These are phyloP conservation scores for Odocoileus virginianus DNA, from an alignment of 2,113 vertebrate genomes.

Conservation along the genomic window DNA sequence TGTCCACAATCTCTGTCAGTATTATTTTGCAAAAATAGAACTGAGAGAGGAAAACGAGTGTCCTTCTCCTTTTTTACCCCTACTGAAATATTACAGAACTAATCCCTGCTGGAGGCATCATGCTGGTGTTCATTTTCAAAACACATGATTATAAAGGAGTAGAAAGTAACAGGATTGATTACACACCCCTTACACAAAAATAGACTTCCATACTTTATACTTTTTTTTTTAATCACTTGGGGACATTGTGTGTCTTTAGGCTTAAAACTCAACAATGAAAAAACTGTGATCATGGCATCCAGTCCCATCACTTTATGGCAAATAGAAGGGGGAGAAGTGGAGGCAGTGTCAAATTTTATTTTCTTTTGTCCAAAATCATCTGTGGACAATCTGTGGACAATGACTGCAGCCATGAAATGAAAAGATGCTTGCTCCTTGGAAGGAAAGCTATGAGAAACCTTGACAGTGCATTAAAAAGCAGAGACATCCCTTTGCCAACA, in stretches of 20 bases:
- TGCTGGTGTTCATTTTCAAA: not conserved
- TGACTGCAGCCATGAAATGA: not conserved
- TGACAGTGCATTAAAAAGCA: not conserved
- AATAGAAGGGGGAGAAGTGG: not conserved
- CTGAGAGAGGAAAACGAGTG: not conserved
- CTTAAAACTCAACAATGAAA: not conserved
- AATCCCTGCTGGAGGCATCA: not conserved
- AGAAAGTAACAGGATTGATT: not conserved
- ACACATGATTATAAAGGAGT: not conserved
- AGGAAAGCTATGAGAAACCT: not conserved
- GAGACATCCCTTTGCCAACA: not conserved
- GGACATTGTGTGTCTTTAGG: not conserved
- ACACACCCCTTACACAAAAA: not conserved
- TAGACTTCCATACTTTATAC: not conserved
- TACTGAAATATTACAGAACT: not conserved
- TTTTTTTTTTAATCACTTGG: not conserved
- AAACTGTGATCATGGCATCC: not conserved
- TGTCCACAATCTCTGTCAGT: not conserved
- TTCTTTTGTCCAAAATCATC: not conserved
- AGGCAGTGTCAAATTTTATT: not conserved
- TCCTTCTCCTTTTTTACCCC: not conserved
- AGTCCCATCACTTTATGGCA: not conserved
- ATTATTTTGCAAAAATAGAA: constrained; percentile 19
- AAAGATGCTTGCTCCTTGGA: not conserved
- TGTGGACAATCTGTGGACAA: not conserved